Base-by-base conservation (phyloP, 2,113 vertebrate species). In the Thinocorus orbignyianus region DNA sequence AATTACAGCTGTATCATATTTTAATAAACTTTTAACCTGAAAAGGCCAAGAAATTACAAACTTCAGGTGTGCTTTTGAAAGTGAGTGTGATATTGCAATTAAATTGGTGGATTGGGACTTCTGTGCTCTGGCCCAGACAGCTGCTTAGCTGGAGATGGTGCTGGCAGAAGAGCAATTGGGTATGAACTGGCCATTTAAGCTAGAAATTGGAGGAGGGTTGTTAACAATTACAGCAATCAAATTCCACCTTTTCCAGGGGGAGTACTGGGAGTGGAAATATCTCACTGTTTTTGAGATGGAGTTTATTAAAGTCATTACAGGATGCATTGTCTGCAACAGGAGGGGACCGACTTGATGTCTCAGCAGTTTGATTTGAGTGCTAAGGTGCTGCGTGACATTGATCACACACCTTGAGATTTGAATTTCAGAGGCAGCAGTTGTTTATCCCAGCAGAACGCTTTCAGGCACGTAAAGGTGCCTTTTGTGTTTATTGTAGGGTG, bases 351-450 rank as follows among this genome's bases (percentile, higher is more conserved):
- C 86, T 71, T 33, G 24, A 28, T 91, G 91, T 91, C 83, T 96
- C 77, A 55, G 83, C 78, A 91, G 84, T 69, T 37, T 74, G 69
- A 66, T 84, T 58, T 92, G 42, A 74, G 55, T 37, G 65, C 65
- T 64, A 12, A 91, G 66, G 70, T 94, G 60, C 80, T 96, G 69
- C 17, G 2, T 94, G 82, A 94, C 90, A 86, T 89, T 71, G 83
- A 91, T 94, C 81, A 95, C 57, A 84, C 61, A 81, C 55, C 33
- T 74, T 62, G 76, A 77, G 73, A 94, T 88, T 66, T 95, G 82
- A 96, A 93, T 96, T 96, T 92, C 88, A 93, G 92, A 94, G 60
- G 51, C 81, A 90, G 51, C 51, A 41, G 54, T 70, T 88, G 80
- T 76, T 92, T 81, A 83, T 81, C 35, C 69, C 80, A 81, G 86